Base-by-base conservation (phyloP, 2,113 vertebrate genomes). In the Tragelaphus imberbis region DNA sequence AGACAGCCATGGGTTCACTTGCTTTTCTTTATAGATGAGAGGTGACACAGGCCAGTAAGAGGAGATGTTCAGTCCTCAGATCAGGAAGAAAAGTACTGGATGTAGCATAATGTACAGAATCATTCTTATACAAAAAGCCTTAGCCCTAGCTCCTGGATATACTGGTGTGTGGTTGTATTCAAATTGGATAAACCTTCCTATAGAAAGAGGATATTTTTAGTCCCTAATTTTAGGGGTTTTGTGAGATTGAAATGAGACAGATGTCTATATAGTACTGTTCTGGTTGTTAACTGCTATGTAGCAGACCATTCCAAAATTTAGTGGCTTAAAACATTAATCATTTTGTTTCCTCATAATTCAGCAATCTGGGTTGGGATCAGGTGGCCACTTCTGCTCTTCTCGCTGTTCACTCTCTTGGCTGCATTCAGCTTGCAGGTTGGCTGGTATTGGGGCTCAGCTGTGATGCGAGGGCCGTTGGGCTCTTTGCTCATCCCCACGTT, bases 261-360 rank as follows among this genome's bases (percentile, higher is more conserved):
- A 33, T 88, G 16, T 53, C 53, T 79, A 0, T 87, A 36, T 59
- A 87, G 6, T 1, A 61, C 75, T 75, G 2, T 80, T 90, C 85
- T n/a, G 21, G 40, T 86, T 80, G 47, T 92, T 85, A 63, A 58
- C 71, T 89, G 47, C 59, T 95, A 4, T 13, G 16, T 61, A 28
- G 40, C 16, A 81, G 40, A 59, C 15, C 12, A 55, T 17, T 33
- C 21, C 12, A 55, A 51, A 86, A 33, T 19, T 51, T 49, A 36
- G 13, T 84, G 33, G n/a, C 23, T 63, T 89, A 84, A 82, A 89
- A 44, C 23, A 68, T 1, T 84, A 53, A 3, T 30, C 51, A 19
- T 82, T 68, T 90, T 79, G 28, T 61, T 90, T 92, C 84, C 58
- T 95, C 44, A 21, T 12, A 28, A 33, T 58, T 97, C 59, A 65